Evolutionary conservation across 2,888 invertebrate genomes (phyloP), one percentile per base, ranked within the genome.

Genomic region (Leptinotarsa rubiginosa): DNA sequence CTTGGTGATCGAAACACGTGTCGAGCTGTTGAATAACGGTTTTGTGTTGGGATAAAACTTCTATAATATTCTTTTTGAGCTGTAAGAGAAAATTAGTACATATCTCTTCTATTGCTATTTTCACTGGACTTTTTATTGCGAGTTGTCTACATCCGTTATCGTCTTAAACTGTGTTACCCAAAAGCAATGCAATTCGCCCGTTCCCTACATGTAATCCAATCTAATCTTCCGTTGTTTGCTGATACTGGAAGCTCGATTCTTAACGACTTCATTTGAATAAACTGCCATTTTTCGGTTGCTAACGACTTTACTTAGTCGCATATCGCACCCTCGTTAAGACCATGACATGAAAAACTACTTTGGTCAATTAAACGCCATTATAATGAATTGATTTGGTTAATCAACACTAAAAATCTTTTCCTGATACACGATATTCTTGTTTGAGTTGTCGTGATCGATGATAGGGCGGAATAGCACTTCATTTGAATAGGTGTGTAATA

Each of bases 331-430:
- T 82, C 76, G 81, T 79, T 77, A 74, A 74, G 64, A 76, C 74
- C 65, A 77, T 71, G 75, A 84, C 84, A 84, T 78, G 84, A 84
- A 83, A 83, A 84, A 82, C 82, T 84, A 84, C 84, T 84, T 82
- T 82, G 78, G 75, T 81, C 84, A 84, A 84, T 84, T 84, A 82
- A 83, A 81, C 74, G 80, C 77, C 82, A 79, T 78, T 81, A 83
- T 84, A 84, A 84, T 83, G 83, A 84, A 84, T 83, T 83, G 83
- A 82, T 83, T 80, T 59, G 79, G 65, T 68, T 81, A 81, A 84
- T 84, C 83, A 74, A 59, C 31, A 31, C 64, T 70, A 65, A 67
- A 76, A 79, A 83, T 83, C 83, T 80, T 70, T 75, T 68, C 47
- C 74, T 78, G 81, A 83, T 81, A 83, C 84, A 83, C 83, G 83